Conservation (phyloP, 2,797 vertebrate species). For the Leptoclinus maculatus region DNA sequence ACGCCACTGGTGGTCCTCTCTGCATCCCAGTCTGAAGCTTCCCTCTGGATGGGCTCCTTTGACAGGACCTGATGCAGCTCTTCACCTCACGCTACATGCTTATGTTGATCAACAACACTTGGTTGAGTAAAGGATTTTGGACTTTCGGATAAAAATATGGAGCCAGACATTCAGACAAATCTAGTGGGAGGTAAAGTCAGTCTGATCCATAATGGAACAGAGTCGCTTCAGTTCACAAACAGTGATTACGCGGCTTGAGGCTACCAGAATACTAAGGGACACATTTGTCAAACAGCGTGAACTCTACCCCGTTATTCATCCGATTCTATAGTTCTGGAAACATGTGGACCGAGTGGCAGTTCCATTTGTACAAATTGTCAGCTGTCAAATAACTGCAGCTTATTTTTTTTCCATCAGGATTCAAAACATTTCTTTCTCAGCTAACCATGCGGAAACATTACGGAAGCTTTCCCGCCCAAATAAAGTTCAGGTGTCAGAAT, state of each 20-base stretch:
- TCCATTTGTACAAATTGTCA: background rate
- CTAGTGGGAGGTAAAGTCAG: slow-evolving; percentile 34
- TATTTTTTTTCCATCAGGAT: background rate
- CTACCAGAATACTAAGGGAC: background rate
- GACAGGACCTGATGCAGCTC: slow-evolving; percentile 23
- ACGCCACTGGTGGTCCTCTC: background rate
- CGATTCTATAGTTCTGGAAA: background rate
- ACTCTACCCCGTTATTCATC: slow-evolving; percentile 31
- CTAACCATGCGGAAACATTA: background rate
- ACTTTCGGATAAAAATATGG: background rate
- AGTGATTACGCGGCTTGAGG: slow-evolving; percentile 40
- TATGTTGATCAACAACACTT: background rate
- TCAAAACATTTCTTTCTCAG: background rate
- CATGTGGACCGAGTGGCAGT: background rate
- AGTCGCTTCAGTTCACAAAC: slow-evolving; percentile 43
- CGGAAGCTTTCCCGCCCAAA: background rate
- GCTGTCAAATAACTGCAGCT: background rate
- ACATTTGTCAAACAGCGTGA: slow-evolving; percentile 24
- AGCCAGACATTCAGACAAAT: slow-evolving; percentile 40
- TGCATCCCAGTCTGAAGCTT: slow-evolving; percentile 6
- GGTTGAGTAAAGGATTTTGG: background rate
- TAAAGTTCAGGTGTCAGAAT: slow-evolving; percentile 8
- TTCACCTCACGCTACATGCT: slow-evolving; percentile 9
- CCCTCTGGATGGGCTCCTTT: slow-evolving; percentile 10
- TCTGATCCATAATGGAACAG: slow-evolving; percentile 36